These are phyloP conservation scores for Tadarida brasiliensis DNA, from an alignment of 2,797 vertebrate genomes.

Conservation along the genomic window DNA sequence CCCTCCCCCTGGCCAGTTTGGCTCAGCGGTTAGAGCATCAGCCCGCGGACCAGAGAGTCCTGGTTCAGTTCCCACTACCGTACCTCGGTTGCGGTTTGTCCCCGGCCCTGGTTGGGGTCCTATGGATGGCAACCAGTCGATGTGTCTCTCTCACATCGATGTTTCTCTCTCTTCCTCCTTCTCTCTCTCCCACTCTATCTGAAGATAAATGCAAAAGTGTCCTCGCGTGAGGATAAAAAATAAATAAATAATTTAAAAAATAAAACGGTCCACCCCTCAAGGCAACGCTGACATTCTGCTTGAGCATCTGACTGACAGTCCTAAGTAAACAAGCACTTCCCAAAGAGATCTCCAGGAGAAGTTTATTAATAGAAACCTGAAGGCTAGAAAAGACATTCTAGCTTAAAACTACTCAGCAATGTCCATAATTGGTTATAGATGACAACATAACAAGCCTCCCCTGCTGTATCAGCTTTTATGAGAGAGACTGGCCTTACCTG, in stretches of 20 bases:
- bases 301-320: neutral
- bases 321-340: neutral
- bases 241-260: no score
- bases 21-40: no score
- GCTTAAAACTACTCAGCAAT: slow-evolving; percentile 7
- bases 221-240: no score
- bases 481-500: neutral
- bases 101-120: no score
- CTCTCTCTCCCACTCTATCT: no score
- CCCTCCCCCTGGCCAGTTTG: neutral
- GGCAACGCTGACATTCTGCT: neutral
- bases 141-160: no score
- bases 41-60: no score
- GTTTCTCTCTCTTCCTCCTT: no score
- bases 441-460: slow-evolving; percentile 4
- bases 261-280: neutral
- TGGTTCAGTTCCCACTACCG: no score
- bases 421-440: neutral
- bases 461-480: neutral
- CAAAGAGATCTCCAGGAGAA: neutral
- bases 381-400: slow-evolving; percentile 21
- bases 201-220: no score
- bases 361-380: neutral
- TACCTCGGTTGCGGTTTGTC: no score
- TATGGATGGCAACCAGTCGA: no score